phyloP scores from a whole-genome alignment of 2,888 invertebrate species.

The Ephialtes manifestator region DNA sequence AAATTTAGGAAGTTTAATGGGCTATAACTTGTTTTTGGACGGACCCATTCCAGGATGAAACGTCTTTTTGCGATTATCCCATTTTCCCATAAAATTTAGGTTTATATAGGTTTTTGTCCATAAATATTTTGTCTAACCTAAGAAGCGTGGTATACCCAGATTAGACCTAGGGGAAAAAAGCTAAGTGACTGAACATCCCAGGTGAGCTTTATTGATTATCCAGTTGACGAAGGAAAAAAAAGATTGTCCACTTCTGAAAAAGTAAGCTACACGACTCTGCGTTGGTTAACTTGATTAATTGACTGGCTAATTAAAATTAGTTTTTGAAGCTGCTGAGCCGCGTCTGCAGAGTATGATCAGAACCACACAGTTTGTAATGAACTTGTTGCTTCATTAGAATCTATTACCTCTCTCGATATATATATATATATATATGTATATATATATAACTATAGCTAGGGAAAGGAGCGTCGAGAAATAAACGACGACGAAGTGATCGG shows the following conservation, averaged over 20 bases:
- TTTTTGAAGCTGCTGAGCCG: conserved; percentile 9
- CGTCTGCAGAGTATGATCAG: conserved; percentile 5
- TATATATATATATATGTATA: not conserved
- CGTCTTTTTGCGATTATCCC: too few species aligned
- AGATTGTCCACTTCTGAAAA: not conserved
- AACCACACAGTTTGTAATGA: conserved; percentile 21
- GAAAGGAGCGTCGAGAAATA: not conserved
- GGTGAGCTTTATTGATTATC: conserved; percentile 33
- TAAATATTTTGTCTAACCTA: conserved; percentile 8
- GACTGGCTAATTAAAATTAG: conserved; percentile 25
- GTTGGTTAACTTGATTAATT: conserved; percentile 49
- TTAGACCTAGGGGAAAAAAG: conserved; percentile 25
- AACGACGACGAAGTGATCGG: not conserved
- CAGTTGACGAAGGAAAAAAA: not conserved
- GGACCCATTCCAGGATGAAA: too few species aligned
- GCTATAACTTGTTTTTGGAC: too few species aligned
- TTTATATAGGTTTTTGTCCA: too few species aligned
- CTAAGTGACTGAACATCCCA: not conserved
- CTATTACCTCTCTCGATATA: not conserved
- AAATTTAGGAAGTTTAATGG: too few species aligned
- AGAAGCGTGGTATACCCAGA: conserved; percentile 6
- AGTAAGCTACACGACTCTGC: not conserved
- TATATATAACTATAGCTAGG: not conserved
- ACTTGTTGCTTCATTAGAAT: conserved; percentile 51
- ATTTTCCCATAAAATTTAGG: too few species aligned